Evolutionary conservation across 2,797 vertebrate genomes (phyloP), one percentile per base, ranked within the genome.

Genomic region (Coranthus polyacanthus): DNA sequence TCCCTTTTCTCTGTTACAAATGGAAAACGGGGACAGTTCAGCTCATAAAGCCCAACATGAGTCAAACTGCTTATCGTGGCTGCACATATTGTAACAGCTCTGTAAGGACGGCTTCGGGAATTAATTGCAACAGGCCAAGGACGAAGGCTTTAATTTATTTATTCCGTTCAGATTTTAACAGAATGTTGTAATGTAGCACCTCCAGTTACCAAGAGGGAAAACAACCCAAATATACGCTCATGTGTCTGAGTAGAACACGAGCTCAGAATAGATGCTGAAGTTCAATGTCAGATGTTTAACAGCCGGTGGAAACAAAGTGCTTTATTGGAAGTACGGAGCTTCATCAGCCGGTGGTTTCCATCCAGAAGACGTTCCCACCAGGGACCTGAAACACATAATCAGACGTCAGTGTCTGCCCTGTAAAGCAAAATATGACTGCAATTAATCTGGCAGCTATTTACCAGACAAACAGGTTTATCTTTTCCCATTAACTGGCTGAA

Each of bases 311-410:
- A 60, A 32, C 46, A 6, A 1, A 13, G 44, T 34, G 43, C 26
- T 60, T 37, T 3, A 4, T 15, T 12, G 39, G 29, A 32, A 32
- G 29, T n/a, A n/a, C n/a, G n/a, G n/a, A n/a, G n/a, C n/a, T n/a
- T n/a, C n/a, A n/a, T 38, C 65, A 9, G 13, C 53, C 1, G 18
- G 21, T 21, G 18, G 45, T 21, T 59, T 41, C 59, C 45, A 29
- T n/a, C n/a, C n/a, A n/a, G n/a, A n/a, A n/a, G n/a, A n/a, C 20
- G 45, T 39, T 50, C 50, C 61, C 44, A 57, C 20, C 52, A 6
- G 13, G 58, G 53, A 81, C 80, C 85, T 91, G 82, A 52, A 86
- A 87, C 12, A 87, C 39, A 82, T 16, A 70, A 56, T 63, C 44
- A 44, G 13, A 4, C 20, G 70, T 77, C 15, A 79, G 36, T 41